phyloP scores from a whole-genome alignment of 2,113 vertebrate species.

The Bos taurus region DNA sequence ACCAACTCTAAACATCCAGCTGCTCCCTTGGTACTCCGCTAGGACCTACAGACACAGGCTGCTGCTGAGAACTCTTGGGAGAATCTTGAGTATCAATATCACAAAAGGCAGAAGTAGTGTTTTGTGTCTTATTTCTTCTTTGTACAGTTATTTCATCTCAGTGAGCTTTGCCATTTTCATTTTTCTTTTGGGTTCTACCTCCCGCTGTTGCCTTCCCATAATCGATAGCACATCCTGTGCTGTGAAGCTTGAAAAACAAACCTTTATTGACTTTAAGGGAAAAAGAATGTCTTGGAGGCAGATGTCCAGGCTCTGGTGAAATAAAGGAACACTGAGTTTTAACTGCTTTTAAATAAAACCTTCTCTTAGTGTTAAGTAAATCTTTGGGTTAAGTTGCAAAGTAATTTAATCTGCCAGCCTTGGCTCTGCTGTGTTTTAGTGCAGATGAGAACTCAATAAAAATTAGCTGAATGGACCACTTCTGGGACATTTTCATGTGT shows the following conservation, averaged over 20 bases:
- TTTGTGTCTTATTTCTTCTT: neutral
- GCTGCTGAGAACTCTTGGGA: neutral
- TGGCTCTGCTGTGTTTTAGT: neutral
- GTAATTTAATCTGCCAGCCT: neutral
- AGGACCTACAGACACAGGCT: neutral
- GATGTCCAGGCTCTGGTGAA: neutral
- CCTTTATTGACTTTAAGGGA: neutral
- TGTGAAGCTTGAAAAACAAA: constrained; percentile 17
- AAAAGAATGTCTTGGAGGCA: neutral
- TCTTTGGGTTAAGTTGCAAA: neutral
- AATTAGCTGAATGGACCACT: neutral
- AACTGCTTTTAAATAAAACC: neutral
- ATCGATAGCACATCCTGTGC: neutral
- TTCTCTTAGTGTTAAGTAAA: neutral
- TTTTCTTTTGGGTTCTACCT: neutral
- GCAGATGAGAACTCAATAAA: neutral
- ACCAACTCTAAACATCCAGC: neutral
- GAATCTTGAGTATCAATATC: neutral
- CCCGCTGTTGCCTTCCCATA: neutral
- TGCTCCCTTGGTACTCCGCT: neutral
- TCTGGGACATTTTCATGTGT: neutral
- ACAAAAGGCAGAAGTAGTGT: neutral
- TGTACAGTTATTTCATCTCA: neutral
- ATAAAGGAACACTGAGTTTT: neutral
- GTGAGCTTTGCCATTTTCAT: neutral